Base-by-base conservation (phyloP, 2,888 invertebrate genomes). In the Hemithea aestivaria region DNA sequence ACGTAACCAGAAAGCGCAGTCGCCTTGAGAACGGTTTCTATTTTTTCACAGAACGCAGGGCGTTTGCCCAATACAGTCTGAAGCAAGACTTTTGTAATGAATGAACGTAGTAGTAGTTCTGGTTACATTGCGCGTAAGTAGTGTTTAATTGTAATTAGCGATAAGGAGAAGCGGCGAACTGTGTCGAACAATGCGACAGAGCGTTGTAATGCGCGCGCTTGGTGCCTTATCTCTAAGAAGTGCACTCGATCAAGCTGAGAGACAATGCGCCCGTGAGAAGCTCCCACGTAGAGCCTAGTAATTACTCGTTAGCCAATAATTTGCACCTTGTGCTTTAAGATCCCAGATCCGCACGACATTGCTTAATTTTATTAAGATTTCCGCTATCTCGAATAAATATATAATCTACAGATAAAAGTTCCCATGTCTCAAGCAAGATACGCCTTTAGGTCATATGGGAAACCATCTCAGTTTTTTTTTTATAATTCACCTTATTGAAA, bases 1-100 rank as follows among this genome's bases (percentile, higher is more conserved):
- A 46, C 53, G 53, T 48, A 71, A 75, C 75, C 73, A 70, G 55
- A 65, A 49, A 62, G 54, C 61, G 56, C 57, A 64, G 54, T 72
- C 53, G 66, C 84, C 84, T 84, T 84, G 82, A 76, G 73, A 77
- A 70, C 58, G 40, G 69, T 76, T 79, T 73, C 67, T 66, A 70
- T 66, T 73, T 73, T 76, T 75, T 67, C 67, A 64, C 67, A 68
- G 58, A 58, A 57, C 56, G 50, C 69, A 64, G 66, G 62, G 67
- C 58, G 59, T 75, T 79, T 79, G 63, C 73, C 55, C 61, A 72
- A 77, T 58, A 42, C 35, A 40, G 40, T 35, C 40, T 71, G 66
- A 62, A 56, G 72, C 61, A 75, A 72, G 47, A 11, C 23, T 48
- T 40, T 50, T 33, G 48, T 40, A 53, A 53, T 48, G 48, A 58